These are phyloP conservation scores for Adelosebastes latens DNA, from an alignment of 2,797 vertebrate species.

Conservation along the genomic window DNA sequence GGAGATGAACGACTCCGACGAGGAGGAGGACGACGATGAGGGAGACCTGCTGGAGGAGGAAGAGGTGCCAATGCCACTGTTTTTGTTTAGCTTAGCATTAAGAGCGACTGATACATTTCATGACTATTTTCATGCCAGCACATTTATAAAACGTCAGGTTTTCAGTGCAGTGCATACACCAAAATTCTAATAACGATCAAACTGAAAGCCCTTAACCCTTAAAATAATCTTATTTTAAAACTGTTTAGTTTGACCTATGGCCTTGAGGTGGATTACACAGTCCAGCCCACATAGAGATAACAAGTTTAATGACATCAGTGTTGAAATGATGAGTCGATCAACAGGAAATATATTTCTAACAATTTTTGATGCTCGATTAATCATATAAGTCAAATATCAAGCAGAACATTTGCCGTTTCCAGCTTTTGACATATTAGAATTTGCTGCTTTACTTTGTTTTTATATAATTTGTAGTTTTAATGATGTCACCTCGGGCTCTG, in stretches of 20 bases:
- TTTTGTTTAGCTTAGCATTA: neutral
- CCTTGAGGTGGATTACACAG: no score
- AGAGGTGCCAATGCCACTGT: conserved; percentile 40
- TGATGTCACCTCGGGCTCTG: no score
- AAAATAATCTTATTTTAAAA: neutral
- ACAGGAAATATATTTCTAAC: neutral
- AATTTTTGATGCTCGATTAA: neutral
- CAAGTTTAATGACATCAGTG: neutral
- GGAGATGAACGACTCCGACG: conserved; percentile 87
- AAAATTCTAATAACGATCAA: neutral
- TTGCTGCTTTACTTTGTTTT: neutral
- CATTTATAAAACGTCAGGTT: neutral
- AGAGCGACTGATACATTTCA: neutral
- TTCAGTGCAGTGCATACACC: neutral
- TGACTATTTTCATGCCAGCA: neutral
- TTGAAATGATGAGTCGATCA: neutral
- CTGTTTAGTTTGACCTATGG: neutral
- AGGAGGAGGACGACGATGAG: conserved; percentile 87
- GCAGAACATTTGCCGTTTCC: neutral
- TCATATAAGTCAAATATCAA: neutral
- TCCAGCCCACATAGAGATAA: neutral
- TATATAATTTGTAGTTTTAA: neutral
- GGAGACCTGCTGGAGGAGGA: conserved; percentile 77
- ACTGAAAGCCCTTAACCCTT: neutral
- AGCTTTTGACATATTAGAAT: neutral